Evolutionary conservation across 2,797 vertebrate genomes (phyloP), one percentile per base, ranked within the genome.

Genomic region (Loris lydekkerianus): DNA sequence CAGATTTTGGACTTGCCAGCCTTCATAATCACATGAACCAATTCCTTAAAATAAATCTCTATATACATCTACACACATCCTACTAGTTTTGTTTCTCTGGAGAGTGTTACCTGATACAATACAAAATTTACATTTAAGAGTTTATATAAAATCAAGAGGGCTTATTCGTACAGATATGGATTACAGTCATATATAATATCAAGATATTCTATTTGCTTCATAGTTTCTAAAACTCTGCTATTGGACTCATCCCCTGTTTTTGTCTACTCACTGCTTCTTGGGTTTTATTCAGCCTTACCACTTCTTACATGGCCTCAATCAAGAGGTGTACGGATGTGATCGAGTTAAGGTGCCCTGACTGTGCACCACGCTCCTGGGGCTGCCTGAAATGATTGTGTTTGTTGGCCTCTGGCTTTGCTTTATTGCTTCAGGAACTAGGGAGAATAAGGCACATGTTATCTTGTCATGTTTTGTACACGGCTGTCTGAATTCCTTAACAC

Each of bases 401-500:
- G 15, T 63, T n/a, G 49, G 89, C 75, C 73, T 89, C 34, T 77
- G 1, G 8, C 58, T 85, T 91, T 9, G 20, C 90, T 93, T 96
- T 86, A 65, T 67, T 7, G 77, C 94, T 93, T 85, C 73, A 92
- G 69, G 63, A 96, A 46, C 20, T 84, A 89, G 67, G 53, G 81
- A 96, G 85, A 97, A 95, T 69, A 86, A 93, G 89, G 73, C 37
- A 7, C 60, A 29, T 89, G 85, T 88, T 94, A 96, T 86, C 89
- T 96, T 86, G 91, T 93, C 53, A 37, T 97, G 85, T 93, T 97
- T 92, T 72, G 37, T 84, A 43, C 76, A 95, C 0, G 8, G 93
- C 61, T 97, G 58, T 92, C 63, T 95, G 92, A 73, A 88, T 94
- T 93, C 75, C 60, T 91, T 95, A 91, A 94, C 80, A 97, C 88